Conservation (phyloP, 2,888 invertebrate genomes). For the Drepanosiphum platanoidis region DNA sequence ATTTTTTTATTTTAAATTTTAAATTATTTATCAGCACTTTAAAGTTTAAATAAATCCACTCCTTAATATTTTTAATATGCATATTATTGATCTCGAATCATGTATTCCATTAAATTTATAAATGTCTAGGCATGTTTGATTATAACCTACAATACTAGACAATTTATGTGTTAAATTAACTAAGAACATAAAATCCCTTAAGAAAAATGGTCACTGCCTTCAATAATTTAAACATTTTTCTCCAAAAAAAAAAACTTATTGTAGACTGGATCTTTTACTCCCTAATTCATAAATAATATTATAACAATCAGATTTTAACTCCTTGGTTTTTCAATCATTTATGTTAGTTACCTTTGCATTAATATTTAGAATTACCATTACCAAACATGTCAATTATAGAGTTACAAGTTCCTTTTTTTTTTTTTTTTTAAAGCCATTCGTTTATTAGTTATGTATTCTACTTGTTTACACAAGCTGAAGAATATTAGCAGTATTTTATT, state of each 20-base stretch:
- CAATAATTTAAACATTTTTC: neutral
- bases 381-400: constrained; percentile 59
- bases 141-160: constrained; percentile 37
- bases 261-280: neutral
- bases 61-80: constrained; percentile 33
- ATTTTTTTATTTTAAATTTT: constrained; percentile 48
- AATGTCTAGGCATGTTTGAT: constrained; percentile 49
- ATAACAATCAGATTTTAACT: neutral
- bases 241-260: neutral
- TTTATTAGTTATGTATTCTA: constrained; percentile 16
- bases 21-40: constrained; percentile 19
- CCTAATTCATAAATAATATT: neutral
- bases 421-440: constrained; percentile 26
- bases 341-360: constrained; percentile 33
- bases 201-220: constrained; percentile 51
- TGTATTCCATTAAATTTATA: constrained; percentile 59
- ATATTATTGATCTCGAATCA: constrained; percentile 57
- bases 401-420: constrained; percentile 60
- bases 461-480: constrained; percentile 4
- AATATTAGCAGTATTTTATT: constrained; percentile 53
- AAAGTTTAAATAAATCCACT: constrained; percentile 20
- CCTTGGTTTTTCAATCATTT: constrained; percentile 22
- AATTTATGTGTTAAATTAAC: constrained; percentile 22
- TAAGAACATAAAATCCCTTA: constrained; percentile 15
- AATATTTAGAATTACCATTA: constrained; percentile 45